These are phyloP conservation scores for Chiroxiphia lanceolata DNA, from an alignment of 2,797 vertebrate species.

Conservation along the genomic window DNA sequence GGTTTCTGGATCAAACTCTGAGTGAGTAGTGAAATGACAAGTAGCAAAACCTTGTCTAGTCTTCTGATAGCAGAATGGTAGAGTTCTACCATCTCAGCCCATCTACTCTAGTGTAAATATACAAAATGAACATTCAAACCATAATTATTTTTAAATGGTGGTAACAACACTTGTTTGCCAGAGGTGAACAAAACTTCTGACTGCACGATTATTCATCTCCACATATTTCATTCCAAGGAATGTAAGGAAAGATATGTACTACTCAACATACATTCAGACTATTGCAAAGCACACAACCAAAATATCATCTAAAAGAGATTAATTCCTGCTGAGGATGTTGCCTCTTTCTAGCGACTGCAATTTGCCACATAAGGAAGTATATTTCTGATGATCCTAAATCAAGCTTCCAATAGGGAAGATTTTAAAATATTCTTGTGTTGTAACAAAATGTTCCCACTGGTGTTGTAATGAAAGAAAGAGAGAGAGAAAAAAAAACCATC, in stretches of 20 bases:
- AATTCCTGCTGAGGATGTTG: background rate
- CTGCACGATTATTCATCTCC: background rate
- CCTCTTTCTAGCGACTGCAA: background rate
- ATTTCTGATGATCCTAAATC: conserved; percentile 40
- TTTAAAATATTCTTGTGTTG: conserved; percentile 51
- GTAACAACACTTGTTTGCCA: background rate
- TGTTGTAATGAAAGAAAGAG: conserved; percentile 24
- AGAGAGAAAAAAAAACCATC: background rate
- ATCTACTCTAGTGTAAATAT: background rate
- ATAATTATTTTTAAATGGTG: background rate
- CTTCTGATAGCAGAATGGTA: background rate
- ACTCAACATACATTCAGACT: background rate
- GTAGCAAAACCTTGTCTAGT: background rate
- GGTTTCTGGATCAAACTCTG: background rate
- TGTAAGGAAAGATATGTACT: background rate
- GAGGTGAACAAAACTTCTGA: background rate
- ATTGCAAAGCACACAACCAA: background rate
- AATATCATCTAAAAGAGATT: background rate
- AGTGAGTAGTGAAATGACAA: background rate
- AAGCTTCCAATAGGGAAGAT: conserved; percentile 37
- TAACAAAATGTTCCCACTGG: conserved; percentile 59
- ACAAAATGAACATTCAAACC: background rate
- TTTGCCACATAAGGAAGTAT: background rate
- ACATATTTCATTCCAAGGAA: background rate
- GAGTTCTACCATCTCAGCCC: background rate